phyloP scores from a whole-genome alignment of 2,888 invertebrate genomes.

The Dugesia japonica region DNA sequence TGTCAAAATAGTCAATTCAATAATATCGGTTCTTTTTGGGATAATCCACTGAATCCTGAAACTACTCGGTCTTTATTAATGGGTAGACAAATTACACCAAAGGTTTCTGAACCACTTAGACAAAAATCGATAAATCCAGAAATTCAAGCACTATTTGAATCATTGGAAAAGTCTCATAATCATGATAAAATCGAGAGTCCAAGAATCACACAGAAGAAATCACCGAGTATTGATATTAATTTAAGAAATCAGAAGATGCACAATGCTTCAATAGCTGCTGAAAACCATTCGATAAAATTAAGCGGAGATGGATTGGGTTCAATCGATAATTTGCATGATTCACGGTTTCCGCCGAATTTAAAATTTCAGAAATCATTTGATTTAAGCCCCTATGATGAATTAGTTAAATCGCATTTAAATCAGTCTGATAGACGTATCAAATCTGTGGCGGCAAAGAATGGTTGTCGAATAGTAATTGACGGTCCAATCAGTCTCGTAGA shows the following conservation, averaged over 20 bases:
- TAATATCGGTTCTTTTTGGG: constrained; percentile 6
- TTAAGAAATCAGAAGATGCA: not conserved
- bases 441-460: not conserved
- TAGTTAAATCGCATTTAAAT: not conserved
- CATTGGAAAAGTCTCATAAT: not conserved
- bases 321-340: not conserved
- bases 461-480: not conserved
- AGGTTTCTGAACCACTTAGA: not conserved
- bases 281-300: not conserved
- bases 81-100: not conserved
- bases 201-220: not conserved
- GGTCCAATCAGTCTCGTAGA: not conserved
- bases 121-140: not conserved
- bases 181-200: not conserved
- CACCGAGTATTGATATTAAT: not conserved
- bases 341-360: not conserved
- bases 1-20: not conserved
- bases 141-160: not conserved
- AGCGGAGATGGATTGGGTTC: not conserved
- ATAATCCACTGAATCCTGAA: not conserved
- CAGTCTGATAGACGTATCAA: not conserved
- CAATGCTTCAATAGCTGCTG: not conserved
- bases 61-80: not conserved
- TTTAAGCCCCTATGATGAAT: not conserved
- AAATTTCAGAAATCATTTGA: not conserved